phyloP scores from a whole-genome alignment of 2,113 vertebrate genomes.

The Varanus komodoensis region DNA sequence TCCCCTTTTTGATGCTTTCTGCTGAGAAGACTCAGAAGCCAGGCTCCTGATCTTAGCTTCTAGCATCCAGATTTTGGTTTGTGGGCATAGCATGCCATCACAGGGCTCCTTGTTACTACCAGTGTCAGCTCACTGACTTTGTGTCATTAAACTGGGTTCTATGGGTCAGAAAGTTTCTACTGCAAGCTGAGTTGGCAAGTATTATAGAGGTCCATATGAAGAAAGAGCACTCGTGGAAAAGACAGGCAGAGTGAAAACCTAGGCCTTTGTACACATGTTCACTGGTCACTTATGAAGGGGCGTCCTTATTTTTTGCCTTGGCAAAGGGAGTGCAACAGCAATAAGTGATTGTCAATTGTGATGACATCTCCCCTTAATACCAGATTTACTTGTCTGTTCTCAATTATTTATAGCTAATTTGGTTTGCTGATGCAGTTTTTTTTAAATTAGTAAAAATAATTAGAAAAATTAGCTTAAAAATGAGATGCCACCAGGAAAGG shows the following conservation, averaged over 20 bases:
- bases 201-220: neutral
- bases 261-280: neutral
- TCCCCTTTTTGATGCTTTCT: neutral
- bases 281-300: neutral
- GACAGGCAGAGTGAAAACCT: neutral
- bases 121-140: neutral
- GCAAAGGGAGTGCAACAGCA: neutral
- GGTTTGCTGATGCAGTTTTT: neutral
- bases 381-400: neutral
- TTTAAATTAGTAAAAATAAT: neutral
- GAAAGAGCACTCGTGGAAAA: neutral
- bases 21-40: neutral
- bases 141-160: neutral
- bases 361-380: slow-evolving; percentile 24
- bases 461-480: too few species aligned
- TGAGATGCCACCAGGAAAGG: neutral
- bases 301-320: neutral
- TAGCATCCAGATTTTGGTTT: too few species aligned
- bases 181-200: neutral
- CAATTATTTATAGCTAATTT: neutral
- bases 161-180: neutral
- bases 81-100: neutral
- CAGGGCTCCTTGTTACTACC: neutral
- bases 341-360: neutral
- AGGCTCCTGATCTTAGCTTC: too few species aligned